A percentile compares a stretch with the other conserved stretches of the same genome.
phyloP scores from a whole-genome alignment of 2,113 vertebrate genomes.

The Puma concolor region DNA sequence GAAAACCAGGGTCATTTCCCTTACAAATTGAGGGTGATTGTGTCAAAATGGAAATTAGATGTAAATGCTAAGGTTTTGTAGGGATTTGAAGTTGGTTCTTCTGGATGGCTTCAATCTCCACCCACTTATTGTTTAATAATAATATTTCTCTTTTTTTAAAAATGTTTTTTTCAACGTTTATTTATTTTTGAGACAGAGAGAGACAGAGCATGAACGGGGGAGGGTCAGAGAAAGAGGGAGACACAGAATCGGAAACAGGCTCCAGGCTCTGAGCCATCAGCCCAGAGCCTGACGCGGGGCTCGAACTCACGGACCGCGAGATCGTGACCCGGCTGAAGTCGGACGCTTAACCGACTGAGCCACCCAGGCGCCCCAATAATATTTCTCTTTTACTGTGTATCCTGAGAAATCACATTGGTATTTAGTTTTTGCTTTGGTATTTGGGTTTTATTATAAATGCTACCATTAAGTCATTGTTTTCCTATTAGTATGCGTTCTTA shows the following conservation, averaged over 20 bases:
- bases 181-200: no score
- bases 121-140: neutral
- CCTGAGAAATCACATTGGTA: neutral
- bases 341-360: no score
- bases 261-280: no score
- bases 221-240: no score
- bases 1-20: neutral
- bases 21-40: neutral
- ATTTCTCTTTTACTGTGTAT: neutral
- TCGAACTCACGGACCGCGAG: no score
- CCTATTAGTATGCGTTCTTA: neutral
- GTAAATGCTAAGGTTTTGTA: neutral
- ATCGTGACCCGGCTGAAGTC: no score
- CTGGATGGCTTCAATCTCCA: neutral
- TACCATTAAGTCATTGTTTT: constrained; percentile 9
- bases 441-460: constrained; percentile 32
- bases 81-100: neutral
- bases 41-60: constrained; percentile 4
- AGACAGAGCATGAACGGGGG: no score
- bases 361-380: no score
- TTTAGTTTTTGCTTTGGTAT: neutral
- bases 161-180: no score
- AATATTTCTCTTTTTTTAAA: neutral
- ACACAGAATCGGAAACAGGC: no score
- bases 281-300: no score